phyloP scores from a whole-genome alignment of 2,797 vertebrate genomes.

The Pipistrellus pipistrellus region DNA sequence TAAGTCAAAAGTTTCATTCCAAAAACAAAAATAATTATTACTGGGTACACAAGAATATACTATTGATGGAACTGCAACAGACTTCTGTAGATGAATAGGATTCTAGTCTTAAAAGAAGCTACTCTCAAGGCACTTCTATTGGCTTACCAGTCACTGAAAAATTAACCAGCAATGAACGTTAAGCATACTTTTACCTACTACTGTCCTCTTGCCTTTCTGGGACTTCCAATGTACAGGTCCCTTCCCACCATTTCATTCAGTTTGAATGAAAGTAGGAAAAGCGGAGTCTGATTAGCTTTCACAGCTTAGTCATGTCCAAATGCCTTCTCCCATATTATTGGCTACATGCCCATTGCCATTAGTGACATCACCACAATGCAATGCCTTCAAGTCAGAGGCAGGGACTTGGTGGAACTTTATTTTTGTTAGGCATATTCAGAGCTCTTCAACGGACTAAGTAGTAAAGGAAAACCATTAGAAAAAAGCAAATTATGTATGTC shows the following conservation, averaged over 20 bases:
- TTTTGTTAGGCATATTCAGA: conserved; percentile 26
- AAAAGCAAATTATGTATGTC: conserved; percentile 6
- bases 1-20: conserved; percentile 63
- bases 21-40: conserved; percentile 40
- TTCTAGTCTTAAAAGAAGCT: background rate
- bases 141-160: background rate
- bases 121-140: background rate
- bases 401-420: background rate
- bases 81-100: background rate
- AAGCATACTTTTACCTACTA: background rate
- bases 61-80: background rate
- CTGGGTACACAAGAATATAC: background rate
- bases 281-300: conserved; percentile 2
- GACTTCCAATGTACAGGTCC: conserved; percentile 17
- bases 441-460: conserved; percentile 33
- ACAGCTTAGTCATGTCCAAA: background rate
- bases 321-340: background rate
- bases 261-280: conserved; percentile 5
- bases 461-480: background rate
- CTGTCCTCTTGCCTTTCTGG: background rate
- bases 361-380: background rate
- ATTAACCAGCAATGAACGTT: background rate
- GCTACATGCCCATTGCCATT: background rate
- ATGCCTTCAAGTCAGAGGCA: background rate
- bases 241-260: background rate